Base-by-base conservation (phyloP, 1,140 invertebrate species). In the Maniola jurtina region DNA sequence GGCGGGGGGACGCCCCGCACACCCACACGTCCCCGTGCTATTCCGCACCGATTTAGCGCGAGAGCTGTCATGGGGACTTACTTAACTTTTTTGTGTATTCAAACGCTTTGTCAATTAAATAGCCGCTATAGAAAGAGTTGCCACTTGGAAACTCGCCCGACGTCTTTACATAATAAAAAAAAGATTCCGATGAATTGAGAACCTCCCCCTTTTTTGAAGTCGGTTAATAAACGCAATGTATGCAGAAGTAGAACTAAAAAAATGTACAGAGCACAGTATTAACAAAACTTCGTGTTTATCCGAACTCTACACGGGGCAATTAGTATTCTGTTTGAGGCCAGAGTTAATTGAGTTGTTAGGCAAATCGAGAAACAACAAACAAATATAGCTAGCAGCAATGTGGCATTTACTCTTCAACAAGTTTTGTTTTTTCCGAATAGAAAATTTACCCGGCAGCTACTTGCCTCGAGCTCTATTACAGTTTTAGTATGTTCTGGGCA, bases 251-350 rank as follows among this genome's bases (percentile, higher is more conserved):
- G 25, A 25, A 25, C 25, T 4, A 25, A 10, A 48, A 48, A n/a
- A 48, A n/a, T 1, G 47, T n/a, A 48, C 11, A 15, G 9, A 55
- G 25, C 13, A 55, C 10, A 13, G 33, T 7, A n/a, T 55, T 34
- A 55, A 55, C 16, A 6, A 55, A 55, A 33, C 15, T 55, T 34
- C 16, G 25, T 34, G 33, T 55, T 55, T 16, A 55, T 55, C 52
- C 10, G 52, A 55, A 55, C 52, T 55, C 25, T 55, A 55, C 33
- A 55, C 16, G 52, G 25, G 25, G 16, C 33, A 55, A 55, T 55
- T 55, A 55, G 52, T 55, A 55, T 55, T 55, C 52, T 55, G 52
- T 55, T 55, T 55, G 52, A 55, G 52, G 52, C 52, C 52, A 11
- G 25, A 55, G 52, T 34, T 55, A 55, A 55, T 55, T 55, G 52